A percentile compares a stretch with the other conserved stretches of the same genome.
These are phyloP conservation scores for Columba janthina DNA, from an alignment of 2,113 vertebrate genomes.

Conservation along the genomic window DNA sequence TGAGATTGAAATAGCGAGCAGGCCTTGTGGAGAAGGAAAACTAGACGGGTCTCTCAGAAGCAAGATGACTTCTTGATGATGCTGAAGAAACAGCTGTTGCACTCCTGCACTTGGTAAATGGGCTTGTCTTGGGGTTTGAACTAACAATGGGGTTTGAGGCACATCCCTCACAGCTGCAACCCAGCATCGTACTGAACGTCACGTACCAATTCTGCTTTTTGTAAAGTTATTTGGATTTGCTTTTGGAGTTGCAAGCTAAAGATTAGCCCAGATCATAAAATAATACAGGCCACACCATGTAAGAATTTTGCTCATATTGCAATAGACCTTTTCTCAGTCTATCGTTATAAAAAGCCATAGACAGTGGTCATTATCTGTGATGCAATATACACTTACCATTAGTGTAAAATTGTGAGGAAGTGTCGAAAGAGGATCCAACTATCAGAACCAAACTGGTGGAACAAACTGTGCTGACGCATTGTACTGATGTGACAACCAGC, in stretches of 20 bases:
- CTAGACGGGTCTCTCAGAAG: not conserved
- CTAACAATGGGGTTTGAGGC: fast-evolving
- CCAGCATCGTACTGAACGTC: not conserved
- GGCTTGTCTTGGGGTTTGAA: not conserved
- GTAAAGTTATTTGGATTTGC: not conserved
- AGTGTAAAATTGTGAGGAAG: not conserved
- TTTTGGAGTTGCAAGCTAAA: not conserved
- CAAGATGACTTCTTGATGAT: not conserved
- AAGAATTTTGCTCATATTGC: not conserved
- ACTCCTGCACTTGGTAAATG: not conserved
- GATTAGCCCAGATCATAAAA: not conserved
- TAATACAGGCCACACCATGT: not conserved
- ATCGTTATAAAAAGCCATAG: not conserved
- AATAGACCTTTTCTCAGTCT: not conserved
- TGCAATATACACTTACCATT: not conserved
- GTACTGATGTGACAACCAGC: not conserved
- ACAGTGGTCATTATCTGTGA: not conserved
- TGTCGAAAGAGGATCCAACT: not conserved
- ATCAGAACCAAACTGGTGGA: not conserved
- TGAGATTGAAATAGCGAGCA: not conserved
- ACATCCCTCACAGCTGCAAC: not conserved
- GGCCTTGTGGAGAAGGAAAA: not conserved
- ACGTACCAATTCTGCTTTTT: not conserved
- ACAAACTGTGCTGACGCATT: too few relatives aligned
- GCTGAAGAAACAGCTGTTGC: not conserved